These are phyloP conservation scores for Strongylocentrotus purpuratus DNA, from an alignment of 35 echinoderm and acorn worm genomes.

Conservation along the genomic window DNA sequence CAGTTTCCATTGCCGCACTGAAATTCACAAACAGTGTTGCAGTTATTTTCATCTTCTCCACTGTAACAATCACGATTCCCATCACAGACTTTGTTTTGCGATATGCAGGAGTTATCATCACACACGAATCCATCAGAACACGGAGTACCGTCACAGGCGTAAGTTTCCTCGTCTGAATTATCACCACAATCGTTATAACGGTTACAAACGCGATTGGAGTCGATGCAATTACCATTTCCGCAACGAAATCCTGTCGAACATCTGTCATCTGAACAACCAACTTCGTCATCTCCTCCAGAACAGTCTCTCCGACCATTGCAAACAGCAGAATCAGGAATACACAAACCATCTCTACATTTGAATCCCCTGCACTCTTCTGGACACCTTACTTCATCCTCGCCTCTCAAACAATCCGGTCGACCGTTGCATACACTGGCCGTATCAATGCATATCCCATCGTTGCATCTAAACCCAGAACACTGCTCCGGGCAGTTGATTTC, in stretches of 20 bases:
- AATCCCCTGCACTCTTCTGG: conserved; percentile 35
- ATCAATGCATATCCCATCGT: conserved; percentile 35
- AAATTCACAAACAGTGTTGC: neutral
- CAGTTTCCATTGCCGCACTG: neutral
- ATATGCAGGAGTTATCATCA: neutral
- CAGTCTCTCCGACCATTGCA: conserved; percentile 58
- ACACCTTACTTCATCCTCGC: conserved; percentile 49
- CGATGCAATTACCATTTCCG: conserved; percentile 33
- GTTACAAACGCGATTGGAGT: conserved; percentile 24
- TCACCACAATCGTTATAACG: conserved; percentile 13
- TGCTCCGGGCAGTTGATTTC: conserved; percentile 30
- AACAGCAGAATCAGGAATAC: conserved; percentile 24
- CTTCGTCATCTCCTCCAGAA: conserved; percentile 35
- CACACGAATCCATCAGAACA: neutral
- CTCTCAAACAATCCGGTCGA: conserved; percentile 16
- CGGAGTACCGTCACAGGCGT: neutral
- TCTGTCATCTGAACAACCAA: neutral
- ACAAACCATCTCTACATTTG: conserved; percentile 53
- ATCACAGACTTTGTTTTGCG: conserved; percentile 34
- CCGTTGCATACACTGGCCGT: conserved; percentile 27
- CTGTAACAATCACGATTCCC: conserved; percentile 29
- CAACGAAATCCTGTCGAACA: conserved; percentile 43
- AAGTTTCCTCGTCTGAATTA: neutral
- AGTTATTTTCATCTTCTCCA: conserved; percentile 60
- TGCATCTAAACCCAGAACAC: neutral